phyloP scores from a whole-genome alignment of 1,140 invertebrate species.

The Panagrolaimus sp. region DNA sequence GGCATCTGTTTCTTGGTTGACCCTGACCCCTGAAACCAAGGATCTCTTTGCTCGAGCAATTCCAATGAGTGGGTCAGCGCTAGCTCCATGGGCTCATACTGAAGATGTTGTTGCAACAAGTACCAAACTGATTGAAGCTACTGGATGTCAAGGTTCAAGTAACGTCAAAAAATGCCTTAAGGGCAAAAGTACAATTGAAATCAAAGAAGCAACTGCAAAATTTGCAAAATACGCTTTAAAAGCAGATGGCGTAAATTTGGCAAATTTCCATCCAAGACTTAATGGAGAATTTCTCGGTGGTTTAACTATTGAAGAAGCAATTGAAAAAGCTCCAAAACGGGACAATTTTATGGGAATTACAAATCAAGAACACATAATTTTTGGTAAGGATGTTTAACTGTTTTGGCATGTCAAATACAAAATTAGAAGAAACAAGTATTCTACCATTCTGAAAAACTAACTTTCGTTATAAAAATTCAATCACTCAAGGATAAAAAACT shows the following conservation, averaged over 20 bases:
- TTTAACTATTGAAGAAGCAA: neutral
- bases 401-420: no score
- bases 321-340: neutral
- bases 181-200: neutral
- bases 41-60: neutral
- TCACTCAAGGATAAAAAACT: no score
- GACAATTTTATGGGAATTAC: neutral
- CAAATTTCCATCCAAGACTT: neutral
- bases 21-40: conserved; percentile 62
- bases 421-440: no score
- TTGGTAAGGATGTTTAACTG: neutral
- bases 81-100: neutral
- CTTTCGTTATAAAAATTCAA: no score
- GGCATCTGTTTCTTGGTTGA: conserved; percentile 73
- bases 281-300: neutral
- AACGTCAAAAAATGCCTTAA: neutral
- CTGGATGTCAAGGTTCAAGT: neutral
- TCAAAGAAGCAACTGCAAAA: neutral
- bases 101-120: neutral
- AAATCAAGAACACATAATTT: neutral
- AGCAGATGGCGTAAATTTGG: neutral
- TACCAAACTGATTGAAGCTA: neutral
- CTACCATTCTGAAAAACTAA: no score
- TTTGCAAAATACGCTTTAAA: neutral
- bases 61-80: neutral